Evolutionary conservation across 2,113 vertebrate species (phyloP).

Genomic region (Bos indicus): DNA sequence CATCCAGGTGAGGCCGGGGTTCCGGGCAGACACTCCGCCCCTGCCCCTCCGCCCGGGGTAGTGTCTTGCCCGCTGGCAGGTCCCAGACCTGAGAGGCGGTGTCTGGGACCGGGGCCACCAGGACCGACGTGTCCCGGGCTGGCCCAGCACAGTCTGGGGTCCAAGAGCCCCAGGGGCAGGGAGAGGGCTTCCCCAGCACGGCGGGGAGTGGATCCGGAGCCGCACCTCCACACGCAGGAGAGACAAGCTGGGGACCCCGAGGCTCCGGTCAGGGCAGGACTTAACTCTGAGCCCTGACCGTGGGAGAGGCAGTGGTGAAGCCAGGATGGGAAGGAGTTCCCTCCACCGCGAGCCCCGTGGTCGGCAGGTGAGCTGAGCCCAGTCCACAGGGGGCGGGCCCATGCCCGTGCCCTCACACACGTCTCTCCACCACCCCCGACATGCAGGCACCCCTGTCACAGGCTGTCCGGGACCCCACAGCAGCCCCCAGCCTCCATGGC

Average conservation of each 20-base stretch:
- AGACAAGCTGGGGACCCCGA: neutral
- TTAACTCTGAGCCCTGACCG: neutral
- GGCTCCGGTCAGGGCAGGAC: neutral
- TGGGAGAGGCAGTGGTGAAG: neutral
- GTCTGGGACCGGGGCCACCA: too few species aligned
- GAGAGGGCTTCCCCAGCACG: neutral
- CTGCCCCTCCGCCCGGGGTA: too few species aligned
- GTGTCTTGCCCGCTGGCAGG: neutral
- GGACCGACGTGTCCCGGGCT: neutral
- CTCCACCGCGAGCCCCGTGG: neutral
- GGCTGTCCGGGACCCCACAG: neutral
- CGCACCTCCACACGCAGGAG: neutral
- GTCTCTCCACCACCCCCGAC: neutral
- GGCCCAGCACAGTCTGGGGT: neutral
- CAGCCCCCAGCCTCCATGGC: neutral
- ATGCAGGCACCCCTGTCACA: neutral
- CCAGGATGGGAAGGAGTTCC: neutral
- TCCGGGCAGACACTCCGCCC: accelerated
- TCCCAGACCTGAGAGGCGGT: neutral
- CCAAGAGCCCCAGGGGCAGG: neutral
- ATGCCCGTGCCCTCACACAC: neutral
- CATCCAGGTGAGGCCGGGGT: neutral
- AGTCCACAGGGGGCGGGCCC: neutral
- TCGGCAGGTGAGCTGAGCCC: neutral
- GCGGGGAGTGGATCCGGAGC: accelerated